Evolutionary conservation across 2,113 vertebrate species (phyloP), one percentile per base, ranked within the genome.

Genomic region (Nothobranchius kuhntae): DNA sequence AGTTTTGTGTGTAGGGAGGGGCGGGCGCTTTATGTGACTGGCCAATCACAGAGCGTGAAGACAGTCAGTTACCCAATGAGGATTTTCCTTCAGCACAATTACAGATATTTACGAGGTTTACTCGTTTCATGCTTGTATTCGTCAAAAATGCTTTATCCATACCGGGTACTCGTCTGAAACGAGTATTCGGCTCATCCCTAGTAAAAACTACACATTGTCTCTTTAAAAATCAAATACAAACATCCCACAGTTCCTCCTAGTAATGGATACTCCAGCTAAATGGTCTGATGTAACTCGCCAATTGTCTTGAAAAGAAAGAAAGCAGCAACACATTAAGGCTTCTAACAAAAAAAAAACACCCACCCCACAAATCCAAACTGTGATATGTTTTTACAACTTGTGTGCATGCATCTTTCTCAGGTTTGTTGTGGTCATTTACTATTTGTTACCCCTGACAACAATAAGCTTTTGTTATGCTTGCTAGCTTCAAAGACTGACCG

Each of bases 161-260:
- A 21, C 21, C 21, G 21, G 21, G 1, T 21, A 21, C 21, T 21
- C 21, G 21, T 21, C 21, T 21, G 21, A 21, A 21, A 21, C 21
- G 21, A 21, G 21, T 21, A 1, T 21, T 1, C 21, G 21, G 21
- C 21, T 21, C 21, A 21, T 21, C 21, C 21, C 21, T 21, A 21
- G 21, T 21, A 21, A 21, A 21, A 21, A 21, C 21, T 21, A 21
- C 21, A 21, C 21, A 21, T 21, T 21, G 21, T 21, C 21, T 21
- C 21, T 30, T 30, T 30, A 30, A 3, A 3, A 30, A 30, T 30
- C 57, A 63, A 67, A 78, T 83, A 83, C 68, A 77, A 73, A 57
- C 72, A 63, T 65, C 65, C 71, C 68, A 65, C 65, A 71, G 65
- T 76, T 75, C 66, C 75, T 71, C 62, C 47, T 8, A 45, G 58